phyloP scores from a whole-genome alignment of 2,113 vertebrate species.

The Centrocercus urophasianus region DNA sequence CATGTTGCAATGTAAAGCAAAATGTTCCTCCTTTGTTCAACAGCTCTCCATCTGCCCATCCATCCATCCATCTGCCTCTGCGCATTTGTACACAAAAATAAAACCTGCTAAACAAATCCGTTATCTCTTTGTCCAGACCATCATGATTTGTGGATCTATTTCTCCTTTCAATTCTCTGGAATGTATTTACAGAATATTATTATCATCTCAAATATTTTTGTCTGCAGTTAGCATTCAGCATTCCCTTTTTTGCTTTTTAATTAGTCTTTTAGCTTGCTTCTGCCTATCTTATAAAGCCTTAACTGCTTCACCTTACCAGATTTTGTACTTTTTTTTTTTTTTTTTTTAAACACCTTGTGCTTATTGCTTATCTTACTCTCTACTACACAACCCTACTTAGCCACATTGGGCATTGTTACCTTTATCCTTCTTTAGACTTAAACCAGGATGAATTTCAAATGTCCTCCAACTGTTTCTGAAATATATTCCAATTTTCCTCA shows the following conservation, averaged over 20 bases:
- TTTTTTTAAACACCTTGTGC: slow-evolving; percentile 36
- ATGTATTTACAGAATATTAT: slow-evolving; percentile 3
- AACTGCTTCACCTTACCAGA: slow-evolving; percentile 37
- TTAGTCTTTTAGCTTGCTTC: slow-evolving; percentile 25
- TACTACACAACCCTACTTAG: slow-evolving; percentile 60
- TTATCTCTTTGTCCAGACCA: background rate
- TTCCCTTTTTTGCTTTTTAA: slow-evolving; percentile 45
- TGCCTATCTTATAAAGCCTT: slow-evolving; percentile 22
- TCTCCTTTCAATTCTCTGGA: slow-evolving; percentile 17
- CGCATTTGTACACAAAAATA: background rate
- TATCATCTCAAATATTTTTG: background rate
- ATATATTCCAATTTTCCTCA: slow-evolving; percentile 69
- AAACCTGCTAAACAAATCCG: slow-evolving; percentile 3
- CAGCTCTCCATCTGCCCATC: slow-evolving; percentile 44
- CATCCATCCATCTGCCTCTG: slow-evolving; percentile 26
- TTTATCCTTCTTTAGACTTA: slow-evolving; percentile 72
- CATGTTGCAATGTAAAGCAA: background rate
- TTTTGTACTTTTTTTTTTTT: slow-evolving; percentile 19
- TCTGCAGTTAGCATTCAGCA: background rate
- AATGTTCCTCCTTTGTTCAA: slow-evolving; percentile 9
- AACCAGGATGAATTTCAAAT: slow-evolving; percentile 72
- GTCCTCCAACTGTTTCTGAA: slow-evolving; percentile 68
- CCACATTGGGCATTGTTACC: slow-evolving; percentile 64
- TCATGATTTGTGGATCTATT: background rate
- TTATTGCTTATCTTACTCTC: slow-evolving; percentile 66